Evolutionary conservation across 2,113 vertebrate species (phyloP).

Genomic region (Emberiza fucata): DNA sequence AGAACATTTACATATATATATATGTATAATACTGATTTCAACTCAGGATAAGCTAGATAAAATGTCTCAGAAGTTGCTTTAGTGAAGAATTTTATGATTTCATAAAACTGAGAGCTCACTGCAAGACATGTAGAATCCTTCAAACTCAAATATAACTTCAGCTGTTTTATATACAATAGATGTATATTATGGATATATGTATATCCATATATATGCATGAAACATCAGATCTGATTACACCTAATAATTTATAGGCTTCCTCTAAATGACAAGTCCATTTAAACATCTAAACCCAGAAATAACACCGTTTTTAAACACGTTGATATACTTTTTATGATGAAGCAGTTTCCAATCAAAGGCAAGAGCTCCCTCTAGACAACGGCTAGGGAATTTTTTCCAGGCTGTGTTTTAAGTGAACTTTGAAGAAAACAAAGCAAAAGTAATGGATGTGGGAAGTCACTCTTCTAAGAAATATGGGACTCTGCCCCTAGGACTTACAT

Average conservation of each 20-base stretch:
- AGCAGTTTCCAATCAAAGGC: not conserved
- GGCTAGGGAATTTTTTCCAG: not conserved
- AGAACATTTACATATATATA: not conserved
- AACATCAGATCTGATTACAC: not conserved
- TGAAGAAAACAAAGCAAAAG: not conserved
- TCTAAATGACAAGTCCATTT: not conserved
- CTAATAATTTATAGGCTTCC: not conserved
- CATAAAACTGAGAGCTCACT: not conserved
- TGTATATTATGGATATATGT: not conserved
- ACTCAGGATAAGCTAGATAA: not conserved
- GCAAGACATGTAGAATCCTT: accelerated
- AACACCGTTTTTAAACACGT: not conserved
- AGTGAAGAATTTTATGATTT: not conserved
- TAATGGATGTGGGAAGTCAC: not conserved
- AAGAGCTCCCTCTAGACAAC: conserved; percentile 66
- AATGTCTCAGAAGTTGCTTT: not conserved
- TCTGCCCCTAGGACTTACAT: accelerated
- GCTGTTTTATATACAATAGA: not conserved
- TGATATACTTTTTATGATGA: not conserved
- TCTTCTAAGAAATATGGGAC: not conserved
- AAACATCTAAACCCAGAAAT: not conserved
- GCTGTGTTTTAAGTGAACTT: not conserved
- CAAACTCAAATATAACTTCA: not conserved
- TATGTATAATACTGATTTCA: too few relatives aligned
- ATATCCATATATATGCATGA: not conserved